Base-by-base conservation (phyloP, 2,888 invertebrate species). In the Luffia ferchaultella region DNA sequence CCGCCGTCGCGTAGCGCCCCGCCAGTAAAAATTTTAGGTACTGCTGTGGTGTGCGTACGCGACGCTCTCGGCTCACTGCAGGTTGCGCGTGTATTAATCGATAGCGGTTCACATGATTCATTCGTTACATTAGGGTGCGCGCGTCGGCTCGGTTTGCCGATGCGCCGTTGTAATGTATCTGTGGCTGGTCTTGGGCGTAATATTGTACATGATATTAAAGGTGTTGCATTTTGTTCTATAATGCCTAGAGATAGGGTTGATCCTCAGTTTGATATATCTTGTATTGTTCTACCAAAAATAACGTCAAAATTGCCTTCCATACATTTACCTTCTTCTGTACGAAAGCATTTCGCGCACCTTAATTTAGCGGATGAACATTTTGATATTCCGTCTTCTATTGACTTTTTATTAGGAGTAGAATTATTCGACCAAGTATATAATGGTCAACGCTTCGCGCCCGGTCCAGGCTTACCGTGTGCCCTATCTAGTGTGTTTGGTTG, bases 401-500 rank as follows among this genome's bases (percentile, higher is more conserved):
- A 43, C 43, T 5, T 43, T 5, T 43, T 43, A 16, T 16, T 43
- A 9, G 43, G 43, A 9, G 43, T 16, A 5, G 43, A 43, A 43
- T 16, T 43, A 16, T 43, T 43, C 43, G n/a, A 43, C 16, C 5
- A 7, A 7, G 16, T 43, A 12, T 40, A 16, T 41, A 17, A 17
- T 16, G 40, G 47, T 7, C 30, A 30, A 40, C 2, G 30, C 15
- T 30, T 40, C 16, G 15, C 40, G 17, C 7, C 40, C 17, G 40
- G 17, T 16, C 45, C 48, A 1, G 47, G 43, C 9, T 16, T 52
- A 7, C 52, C 52, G 12, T 16, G 9, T 2, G 52, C 52, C 5
- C 16, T 50, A 9, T 46, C 50, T 42, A 47, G 47, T 16, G 41
- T 52, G n/a, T 52, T 47, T 20, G 52, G 52, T 12, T 52, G 47